Base-by-base conservation (phyloP, 1,140 invertebrate genomes). In the Cherax quadricarinatus region DNA sequence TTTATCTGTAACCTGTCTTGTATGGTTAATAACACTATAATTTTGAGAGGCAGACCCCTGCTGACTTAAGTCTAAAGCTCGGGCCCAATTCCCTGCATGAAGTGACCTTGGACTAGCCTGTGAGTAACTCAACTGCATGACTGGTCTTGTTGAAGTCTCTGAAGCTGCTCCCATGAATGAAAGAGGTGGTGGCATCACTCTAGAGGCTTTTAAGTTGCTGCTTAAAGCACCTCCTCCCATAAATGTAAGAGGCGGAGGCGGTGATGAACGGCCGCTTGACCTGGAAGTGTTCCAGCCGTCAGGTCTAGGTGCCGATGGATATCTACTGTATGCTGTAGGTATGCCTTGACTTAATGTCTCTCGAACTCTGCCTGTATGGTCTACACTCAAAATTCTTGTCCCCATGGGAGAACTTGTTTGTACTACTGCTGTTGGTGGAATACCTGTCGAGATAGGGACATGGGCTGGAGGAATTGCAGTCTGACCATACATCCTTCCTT, bases 261-360 rank as follows among this genome's bases (percentile, higher is more conserved):
- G 70, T 30, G 70, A 75, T 75, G n/a, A 16, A 21, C 70, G 70
- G 70, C 9, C 24, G 12, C 70, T 75, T 30, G 70, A n/a, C 12
- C 70, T 75, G 6, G n/a, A 12, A 75, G n/a, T 6, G 70, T 30
- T 75, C 70, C 70, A 75, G 21, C 24, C 9, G 24, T 75, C 70
- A 30, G 70, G 70, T 75, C n/a, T 75, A 30, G 5, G 24, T 24
- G 70, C 70, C 30, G 70, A 30, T 21, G 70, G 21, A 30, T 75
- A 75, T 75, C 70, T 75, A 7, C 70, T 75, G 70, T 75, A 75
- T 30, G 70, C 70, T 30, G 70, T 6, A 24, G 70, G 70, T 1
- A 75, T 75, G 70, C 70, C 24, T 30, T 75, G 70, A 75, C 24
- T 75, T 30, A 75, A 75, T 30, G 70, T 75, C n/a, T 75, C 70